Conservation (phyloP, 2,888 invertebrate species). For the Anoncus sp. region DNA sequence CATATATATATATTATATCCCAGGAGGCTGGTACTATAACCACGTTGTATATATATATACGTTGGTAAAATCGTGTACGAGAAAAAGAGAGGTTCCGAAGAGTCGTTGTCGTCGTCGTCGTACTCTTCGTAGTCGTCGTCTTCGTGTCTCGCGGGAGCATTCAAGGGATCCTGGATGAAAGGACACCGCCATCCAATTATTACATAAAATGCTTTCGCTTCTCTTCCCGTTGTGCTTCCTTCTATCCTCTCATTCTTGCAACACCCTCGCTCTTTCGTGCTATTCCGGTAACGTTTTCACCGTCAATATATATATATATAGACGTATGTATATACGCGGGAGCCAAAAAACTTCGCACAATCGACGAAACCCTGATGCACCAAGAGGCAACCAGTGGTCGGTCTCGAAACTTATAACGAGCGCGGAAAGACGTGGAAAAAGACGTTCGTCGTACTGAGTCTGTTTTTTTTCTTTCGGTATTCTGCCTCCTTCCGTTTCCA, state of each 20-base stretch:
- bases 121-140: too few species aligned
- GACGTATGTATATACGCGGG: background rate
- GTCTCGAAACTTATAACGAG: constrained; percentile 51
- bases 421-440: constrained; percentile 22
- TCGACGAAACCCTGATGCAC: constrained; percentile 25
- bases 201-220: constrained; percentile 78
- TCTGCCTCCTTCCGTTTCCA: background rate
- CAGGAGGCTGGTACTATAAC: constrained; percentile 41
- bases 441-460: background rate
- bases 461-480: constrained; percentile 7
- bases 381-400: constrained; percentile 56
- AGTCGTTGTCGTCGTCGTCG: constrained; percentile 53
- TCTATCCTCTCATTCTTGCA: background rate
- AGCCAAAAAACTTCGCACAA: constrained; percentile 4
- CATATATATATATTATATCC: constrained; percentile 43
- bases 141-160: constrained; percentile 66
- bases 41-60: constrained; percentile 42
- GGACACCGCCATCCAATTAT: constrained; percentile 82
- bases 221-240: constrained; percentile 66
- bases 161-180: constrained; percentile 76
- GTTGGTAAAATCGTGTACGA: constrained; percentile 47
- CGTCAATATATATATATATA: constrained; percentile 21
- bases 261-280: constrained; percentile 18
- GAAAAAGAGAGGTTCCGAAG: constrained; percentile 52
- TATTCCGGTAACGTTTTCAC: constrained; percentile 20